Percentiles rank a stretch among this genome's conserved stretches.
Evolutionary conservation across 1,140 invertebrate species (phyloP).

Genomic region (Nephila pilipes): DNA sequence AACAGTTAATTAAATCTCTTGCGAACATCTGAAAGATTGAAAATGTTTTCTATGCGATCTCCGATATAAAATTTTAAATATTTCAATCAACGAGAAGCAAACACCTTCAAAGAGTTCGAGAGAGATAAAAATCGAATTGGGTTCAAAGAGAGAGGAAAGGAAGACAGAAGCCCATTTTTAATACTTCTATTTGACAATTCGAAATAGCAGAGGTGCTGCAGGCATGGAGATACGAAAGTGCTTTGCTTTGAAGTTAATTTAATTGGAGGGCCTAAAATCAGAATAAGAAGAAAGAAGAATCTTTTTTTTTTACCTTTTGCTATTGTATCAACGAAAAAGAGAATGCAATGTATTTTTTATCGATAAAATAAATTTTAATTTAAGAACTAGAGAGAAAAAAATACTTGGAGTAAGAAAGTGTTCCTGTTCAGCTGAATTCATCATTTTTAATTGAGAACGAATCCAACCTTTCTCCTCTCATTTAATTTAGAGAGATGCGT

Average conservation of each 20-base stretch:
- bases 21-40: not conserved
- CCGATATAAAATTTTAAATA: conserved; percentile 18
- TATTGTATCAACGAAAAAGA: not conserved
- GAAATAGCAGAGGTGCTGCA: conserved; percentile 16
- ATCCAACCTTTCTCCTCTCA: too few species aligned
- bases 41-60: conserved; percentile 16
- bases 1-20: not conserved
- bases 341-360: not conserved
- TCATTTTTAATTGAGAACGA: too few species aligned
- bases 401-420: not conserved
- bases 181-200: conserved; percentile 22
- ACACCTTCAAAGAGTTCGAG: conserved; percentile 14
- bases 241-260: conserved; percentile 34
- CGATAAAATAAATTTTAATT: conserved; percentile 8
- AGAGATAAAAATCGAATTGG: conserved; percentile 14
- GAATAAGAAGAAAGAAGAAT: not conserved
- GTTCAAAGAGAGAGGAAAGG: not conserved
- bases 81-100: conserved; percentile 16
- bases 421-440: not conserved
- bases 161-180: conserved; percentile 1
- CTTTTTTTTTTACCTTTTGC: not conserved
- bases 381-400: not conserved
- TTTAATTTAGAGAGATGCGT: too few species aligned
- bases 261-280: not conserved
- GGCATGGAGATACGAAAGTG: not conserved